phyloP scores from a whole-genome alignment of 2,113 vertebrate genomes.

The Phyllostomus discolor region DNA sequence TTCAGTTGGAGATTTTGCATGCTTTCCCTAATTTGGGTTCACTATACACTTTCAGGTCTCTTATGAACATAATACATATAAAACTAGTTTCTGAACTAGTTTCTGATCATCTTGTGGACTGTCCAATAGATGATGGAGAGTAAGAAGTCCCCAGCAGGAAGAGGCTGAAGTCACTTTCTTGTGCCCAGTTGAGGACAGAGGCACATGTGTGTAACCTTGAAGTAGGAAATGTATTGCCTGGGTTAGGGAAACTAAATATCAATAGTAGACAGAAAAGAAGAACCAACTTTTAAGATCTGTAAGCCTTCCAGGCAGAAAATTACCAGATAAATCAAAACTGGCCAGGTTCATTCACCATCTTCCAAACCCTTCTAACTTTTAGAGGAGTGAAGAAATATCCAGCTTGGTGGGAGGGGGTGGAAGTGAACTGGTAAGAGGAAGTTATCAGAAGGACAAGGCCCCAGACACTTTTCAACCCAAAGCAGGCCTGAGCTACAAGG shows the following conservation, averaged over 20 bases:
- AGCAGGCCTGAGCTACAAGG: not conserved
- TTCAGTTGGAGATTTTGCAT: not conserved
- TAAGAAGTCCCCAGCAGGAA: not conserved
- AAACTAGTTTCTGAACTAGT: not conserved
- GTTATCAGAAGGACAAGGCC: not conserved
- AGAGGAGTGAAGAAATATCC: not conserved
- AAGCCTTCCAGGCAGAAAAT: not conserved
- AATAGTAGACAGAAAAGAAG: not conserved
- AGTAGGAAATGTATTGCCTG: not conserved
- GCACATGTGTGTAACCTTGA: not conserved
- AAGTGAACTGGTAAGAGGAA: not conserved
- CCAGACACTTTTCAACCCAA: not conserved
- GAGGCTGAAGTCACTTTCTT: not conserved
- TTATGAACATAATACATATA: not conserved
- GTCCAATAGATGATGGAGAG: not conserved
- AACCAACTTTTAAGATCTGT: not conserved
- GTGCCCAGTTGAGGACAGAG: not conserved
- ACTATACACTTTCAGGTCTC: not conserved
- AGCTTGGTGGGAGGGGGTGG: fast-evolving
- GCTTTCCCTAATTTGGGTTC: not conserved
- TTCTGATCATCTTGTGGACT: not conserved
- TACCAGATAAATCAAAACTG: not conserved
- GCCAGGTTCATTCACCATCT: not conserved
- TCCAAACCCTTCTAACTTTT: not conserved
- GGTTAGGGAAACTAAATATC: not conserved